Base-by-base conservation (phyloP, 2,888 invertebrate genomes). In the Phengaris alcon region DNA sequence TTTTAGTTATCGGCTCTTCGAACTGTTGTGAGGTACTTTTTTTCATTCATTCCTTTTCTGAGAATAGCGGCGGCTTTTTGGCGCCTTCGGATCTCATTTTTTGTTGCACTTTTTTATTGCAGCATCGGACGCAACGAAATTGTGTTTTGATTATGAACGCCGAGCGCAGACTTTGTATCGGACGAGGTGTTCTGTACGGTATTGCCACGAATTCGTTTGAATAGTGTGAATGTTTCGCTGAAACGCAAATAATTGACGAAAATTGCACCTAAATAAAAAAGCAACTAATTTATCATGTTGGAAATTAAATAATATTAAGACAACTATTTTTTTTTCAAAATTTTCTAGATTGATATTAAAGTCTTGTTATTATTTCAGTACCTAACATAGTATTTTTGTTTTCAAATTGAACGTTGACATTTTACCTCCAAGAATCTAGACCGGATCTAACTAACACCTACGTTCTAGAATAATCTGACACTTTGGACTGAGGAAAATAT, bases 31-130 rank as follows among this genome's bases (percentile, higher is more conserved):
- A 85, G 85, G 84, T 68, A 35, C 82, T 87, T 91, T 90, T 90
- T 91, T 90, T 90, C 88, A 88, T 90, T 88, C 86, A 90, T 86
- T 86, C 86, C 79, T 80, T 82, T 92, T 92, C 92, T 85, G 81
- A 89, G 92, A 92, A 92, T 80, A 81, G 82, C 87, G 88, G 86
- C 90, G 88, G 88, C 87, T 85, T 88, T 90, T 90, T 89, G 92
- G 91, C 92, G 92, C 92, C 91, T 88, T 85, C 82, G 85, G 85
- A 86, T 84, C 84, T 82, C 79, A 79, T 35, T 75, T 75, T 80
- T 82, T 81, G 81, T 80, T 79, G 77, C 75, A 76, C 64, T 75
- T 74, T 69, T 79, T 75, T 75, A 77, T 12, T 64, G 64, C 64
- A 44, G 13, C 12, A 68, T 84, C 84, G 85, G 85, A 82, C 83